Evolutionary conservation across 2,797 vertebrate species (phyloP), one percentile per base, ranked within the genome.

Genomic region (Picus viridis): DNA sequence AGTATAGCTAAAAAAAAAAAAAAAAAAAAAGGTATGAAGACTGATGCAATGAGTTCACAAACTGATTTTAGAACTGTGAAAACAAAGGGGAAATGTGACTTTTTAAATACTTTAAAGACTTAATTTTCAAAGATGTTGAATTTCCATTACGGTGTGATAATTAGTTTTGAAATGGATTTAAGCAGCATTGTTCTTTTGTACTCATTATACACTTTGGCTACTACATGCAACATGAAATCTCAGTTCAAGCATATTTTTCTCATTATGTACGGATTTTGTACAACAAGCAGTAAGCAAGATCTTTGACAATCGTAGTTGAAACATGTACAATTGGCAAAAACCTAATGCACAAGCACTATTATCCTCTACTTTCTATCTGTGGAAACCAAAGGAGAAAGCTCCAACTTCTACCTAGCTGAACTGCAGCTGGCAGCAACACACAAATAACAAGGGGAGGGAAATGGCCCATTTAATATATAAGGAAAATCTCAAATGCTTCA

Each of bases 361-460:
- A 90, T 47, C 59, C 45, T 56, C 71, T 36, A 23, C 36, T 73
- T 85, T 91, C 86, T 69, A 84, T 62, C 83, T 57, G 29, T 56
- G 72, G 54, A 91, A 82, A 87, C 57, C 58, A 84, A 84, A 92
- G 83, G 45, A 92, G 68, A 78, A 94, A 93, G 88, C 88, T 92
- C 72, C 78, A 95, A 80, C 88, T 88, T 87, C 72, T 91, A 59
- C 78, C 88, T 90, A 22, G 78, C 56, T 86, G 75, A 91, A 89
- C 91, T 90, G 86, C 86, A 95, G 90, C 88, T 95, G 94, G 94
- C 94, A 96, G 94, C 58, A 93, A 22, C 83, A 88, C 75, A 43
- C 53, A 86, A 76, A 61, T 53, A 95, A 93, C 12, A 83, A 32
- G 45, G 29, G 18, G 54, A 83, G 43, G 57, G 88, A 90, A 93